These are phyloP conservation scores for Larimichthys polyactis DNA, from an alignment of 2,113 vertebrate genomes.

Conservation along the genomic window DNA sequence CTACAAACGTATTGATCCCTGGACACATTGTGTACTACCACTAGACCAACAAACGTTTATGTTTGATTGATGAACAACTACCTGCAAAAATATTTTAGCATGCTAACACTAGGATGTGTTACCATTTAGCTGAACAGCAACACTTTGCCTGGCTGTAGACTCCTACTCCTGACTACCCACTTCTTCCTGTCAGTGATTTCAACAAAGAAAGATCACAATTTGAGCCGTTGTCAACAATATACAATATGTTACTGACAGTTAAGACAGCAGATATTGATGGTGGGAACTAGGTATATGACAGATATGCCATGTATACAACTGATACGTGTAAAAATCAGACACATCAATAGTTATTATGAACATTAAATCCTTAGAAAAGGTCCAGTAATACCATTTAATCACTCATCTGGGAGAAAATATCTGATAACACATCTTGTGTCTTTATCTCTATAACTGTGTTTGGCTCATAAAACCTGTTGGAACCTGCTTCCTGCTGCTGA, in stretches of 20 bases:
- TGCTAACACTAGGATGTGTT: background rate
- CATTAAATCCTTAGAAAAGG: background rate
- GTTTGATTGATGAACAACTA: no score
- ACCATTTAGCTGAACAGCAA: background rate
- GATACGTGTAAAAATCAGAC: no score
- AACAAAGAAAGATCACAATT: no score
- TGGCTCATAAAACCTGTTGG: background rate
- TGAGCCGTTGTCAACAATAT: background rate
- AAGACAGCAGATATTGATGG: background rate
- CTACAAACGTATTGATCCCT: no score
- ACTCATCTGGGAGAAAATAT: background rate
- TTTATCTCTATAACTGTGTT: background rate
- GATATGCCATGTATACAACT: no score
- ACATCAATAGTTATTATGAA: no score
- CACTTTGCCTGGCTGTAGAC: background rate
- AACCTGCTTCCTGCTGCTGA: background rate
- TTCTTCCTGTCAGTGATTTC: background rate
- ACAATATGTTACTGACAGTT: background rate
- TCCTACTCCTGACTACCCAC: no score
- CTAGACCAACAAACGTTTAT: no score
- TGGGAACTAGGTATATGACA: no score
- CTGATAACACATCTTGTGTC: background rate
- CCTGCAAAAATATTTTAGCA: no score
- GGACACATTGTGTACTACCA: no score
- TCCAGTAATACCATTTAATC: background rate